Evolutionary conservation across 2,113 vertebrate species (phyloP).

Genomic region (Scartelaos histophorus): DNA sequence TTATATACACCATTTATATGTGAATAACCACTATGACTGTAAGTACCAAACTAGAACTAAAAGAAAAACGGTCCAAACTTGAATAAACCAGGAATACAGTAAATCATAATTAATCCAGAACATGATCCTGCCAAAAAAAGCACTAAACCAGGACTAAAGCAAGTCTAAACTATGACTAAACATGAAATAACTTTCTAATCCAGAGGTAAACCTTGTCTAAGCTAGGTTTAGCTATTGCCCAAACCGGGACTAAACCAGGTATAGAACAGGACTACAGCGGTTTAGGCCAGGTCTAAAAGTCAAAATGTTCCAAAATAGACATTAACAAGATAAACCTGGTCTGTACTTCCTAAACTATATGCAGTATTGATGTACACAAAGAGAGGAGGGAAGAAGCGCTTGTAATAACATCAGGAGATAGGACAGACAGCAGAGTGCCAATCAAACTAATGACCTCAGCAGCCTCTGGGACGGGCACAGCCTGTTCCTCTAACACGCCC

Average conservation of each 20-base stretch:
- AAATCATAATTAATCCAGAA: background rate
- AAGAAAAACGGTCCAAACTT: no score
- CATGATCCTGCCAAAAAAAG: background rate
- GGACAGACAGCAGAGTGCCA: conserved; percentile 49
- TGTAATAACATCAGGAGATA: conserved; percentile 38
- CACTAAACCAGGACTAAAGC: background rate
- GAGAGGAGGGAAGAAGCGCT: conserved; percentile 15
- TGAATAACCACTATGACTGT: no score
- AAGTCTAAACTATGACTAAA: background rate
- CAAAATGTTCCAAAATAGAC: background rate
- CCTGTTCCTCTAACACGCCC: conserved; percentile 63
- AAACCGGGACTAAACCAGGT: background rate
- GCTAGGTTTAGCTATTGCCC: background rate
- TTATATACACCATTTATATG: no score
- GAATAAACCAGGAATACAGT: background rate
- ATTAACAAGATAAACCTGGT: no score
- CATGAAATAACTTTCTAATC: background rate
- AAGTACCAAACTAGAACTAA: no score
- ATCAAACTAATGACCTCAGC: conserved; percentile 73
- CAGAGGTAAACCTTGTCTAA: background rate
- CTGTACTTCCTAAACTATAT: no score
- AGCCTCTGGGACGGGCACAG: conserved; percentile 65
- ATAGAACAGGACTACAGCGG: background rate
- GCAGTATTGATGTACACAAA: background rate
- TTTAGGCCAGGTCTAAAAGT: no score